Evolutionary conservation across 2,113 vertebrate genomes (phyloP), one percentile per base, ranked within the genome.

Genomic region (Prolemur simus): DNA sequence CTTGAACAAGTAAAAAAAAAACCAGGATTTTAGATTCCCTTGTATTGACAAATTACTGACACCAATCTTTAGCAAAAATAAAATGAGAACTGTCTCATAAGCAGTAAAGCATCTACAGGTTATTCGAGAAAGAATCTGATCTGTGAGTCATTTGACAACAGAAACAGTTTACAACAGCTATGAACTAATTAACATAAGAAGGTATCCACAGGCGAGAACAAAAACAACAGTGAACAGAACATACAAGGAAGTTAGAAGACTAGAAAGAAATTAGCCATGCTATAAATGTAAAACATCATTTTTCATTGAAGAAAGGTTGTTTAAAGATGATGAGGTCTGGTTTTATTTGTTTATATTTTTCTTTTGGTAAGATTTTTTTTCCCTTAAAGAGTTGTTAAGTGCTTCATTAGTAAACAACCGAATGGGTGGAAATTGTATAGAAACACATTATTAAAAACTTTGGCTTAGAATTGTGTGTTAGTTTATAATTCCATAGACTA

Each of bases 401-500:
- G 52, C 32, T 81, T 76, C 42, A 82, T 52, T 85, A 69, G 14
- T 39, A 85, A 80, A 81, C 49, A 66, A 78, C 6, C n/a, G 11
- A 18, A 47, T 68, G 10, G 85, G 8, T 47, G 69, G 64, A 73
- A 94, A 45, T 60, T 71, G 17, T 56, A 60, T 11, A 78, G n/a
- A 29, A 94, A 54, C 2, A 25, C 3, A n/a, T 64, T 66, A 66
- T 54, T 32, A 81, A 47, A 84, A 12, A 3, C 56, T 88, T 93
- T 80, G 32, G 9, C 37, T 77, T 69, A 80, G 34, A 74, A 84
- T 68, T 47, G 17, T 52, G 20, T 93, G 37, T 87, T 71, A 64
- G 89, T 87, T n/a, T 80, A n/a, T 89, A 87, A 83, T 87, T 96
- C 92, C 52, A 91, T 23, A 96, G 82, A 82, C 8, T 68, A 10